phyloP scores from a whole-genome alignment of 2,888 invertebrate species.

The Antheraea assamensis region DNA sequence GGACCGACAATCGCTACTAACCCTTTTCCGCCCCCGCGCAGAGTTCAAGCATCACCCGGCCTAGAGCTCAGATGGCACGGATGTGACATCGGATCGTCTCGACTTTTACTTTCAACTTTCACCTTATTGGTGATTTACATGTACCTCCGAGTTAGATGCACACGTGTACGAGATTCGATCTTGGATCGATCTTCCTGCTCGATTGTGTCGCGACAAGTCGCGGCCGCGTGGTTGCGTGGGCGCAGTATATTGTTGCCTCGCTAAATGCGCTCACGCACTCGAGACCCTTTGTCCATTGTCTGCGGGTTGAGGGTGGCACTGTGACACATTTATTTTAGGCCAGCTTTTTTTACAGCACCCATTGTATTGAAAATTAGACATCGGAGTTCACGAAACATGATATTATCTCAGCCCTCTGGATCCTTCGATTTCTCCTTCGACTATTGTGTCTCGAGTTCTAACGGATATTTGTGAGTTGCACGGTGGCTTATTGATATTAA shows the following conservation, averaged over 20 bases:
- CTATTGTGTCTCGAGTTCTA: slow-evolving; percentile 58
- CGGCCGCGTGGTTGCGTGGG: slow-evolving; percentile 58
- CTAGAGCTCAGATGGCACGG: slow-evolving; percentile 43
- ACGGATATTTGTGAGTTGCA: slow-evolving; percentile 45
- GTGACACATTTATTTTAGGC: slow-evolving; percentile 80
- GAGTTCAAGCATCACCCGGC: background rate
- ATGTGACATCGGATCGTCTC: slow-evolving; percentile 55
- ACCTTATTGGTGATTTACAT: slow-evolving; percentile 76
- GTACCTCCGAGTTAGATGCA: slow-evolving; percentile 43
- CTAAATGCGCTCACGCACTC: slow-evolving; percentile 56
- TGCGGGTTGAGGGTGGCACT: slow-evolving; percentile 75
- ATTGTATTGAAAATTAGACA: slow-evolving; percentile 81
- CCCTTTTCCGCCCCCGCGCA: slow-evolving; percentile 51
- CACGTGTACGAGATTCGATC: slow-evolving; percentile 48
- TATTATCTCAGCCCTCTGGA: slow-evolving; percentile 67
- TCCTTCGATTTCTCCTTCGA: slow-evolving; percentile 58
- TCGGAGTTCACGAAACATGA: slow-evolving; percentile 77
- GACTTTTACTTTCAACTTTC: slow-evolving; percentile 82
- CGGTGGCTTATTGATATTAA: slow-evolving; percentile 57
- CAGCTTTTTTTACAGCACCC: slow-evolving; percentile 72
- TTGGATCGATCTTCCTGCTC: slow-evolving; percentile 61
- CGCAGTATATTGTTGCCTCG: slow-evolving; percentile 65
- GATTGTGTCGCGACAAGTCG: slow-evolving; percentile 58
- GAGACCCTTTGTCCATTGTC: slow-evolving; percentile 77
- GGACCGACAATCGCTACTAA: slow-evolving; percentile 59